Evolutionary conservation across 2,888 invertebrate genomes (phyloP), one percentile per base, ranked within the genome.

Genomic region (Ethmia dodecea): DNA sequence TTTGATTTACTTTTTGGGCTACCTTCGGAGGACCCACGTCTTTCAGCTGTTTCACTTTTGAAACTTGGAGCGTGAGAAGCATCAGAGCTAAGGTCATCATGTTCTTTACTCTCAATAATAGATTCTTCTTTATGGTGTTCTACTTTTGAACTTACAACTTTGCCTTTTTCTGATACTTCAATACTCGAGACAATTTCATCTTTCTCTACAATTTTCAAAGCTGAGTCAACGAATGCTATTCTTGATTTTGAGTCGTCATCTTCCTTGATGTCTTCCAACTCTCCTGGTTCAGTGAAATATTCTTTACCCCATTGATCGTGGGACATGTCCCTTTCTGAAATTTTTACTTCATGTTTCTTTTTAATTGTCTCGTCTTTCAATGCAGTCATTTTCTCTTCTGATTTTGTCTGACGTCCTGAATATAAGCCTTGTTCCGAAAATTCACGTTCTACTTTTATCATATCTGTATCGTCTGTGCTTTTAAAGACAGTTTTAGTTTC

Each of bases 291-390:
- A 8, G 83, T 84, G 39, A 87, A 87, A 55, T 87, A 87, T 65
- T 87, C 87, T 52, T 86, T 86, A 3, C 87, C 87, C 87, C 87
- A 87, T 42, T 86, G 86, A 44, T 87, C 87, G 54, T 86, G 86
- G 4, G 76, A 86, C 42, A 87, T 49, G 49, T 87, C 87, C 49
- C 87, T 64, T 61, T 87, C 87, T 2, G 87, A 87, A 45, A 86
- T 86, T 63, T 86, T 87, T 0, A 87, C 63, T 58, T 87, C 87
- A 36, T 86, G 74, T 45, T 79, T 79, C 47, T 81, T 87, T 43
- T 81, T 84, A 1, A 76, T 55, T 4, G 75, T 81, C 43, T 84
- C 87, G 43, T 87, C 87, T 62, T 78, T 88, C 0, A 87, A 52
- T 3, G 87, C 77, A 20, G 86, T 86, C 74, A 86, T 84, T 54